phyloP scores from a whole-genome alignment of 2,888 invertebrate genomes.

The Barypeithes pellucidus region DNA sequence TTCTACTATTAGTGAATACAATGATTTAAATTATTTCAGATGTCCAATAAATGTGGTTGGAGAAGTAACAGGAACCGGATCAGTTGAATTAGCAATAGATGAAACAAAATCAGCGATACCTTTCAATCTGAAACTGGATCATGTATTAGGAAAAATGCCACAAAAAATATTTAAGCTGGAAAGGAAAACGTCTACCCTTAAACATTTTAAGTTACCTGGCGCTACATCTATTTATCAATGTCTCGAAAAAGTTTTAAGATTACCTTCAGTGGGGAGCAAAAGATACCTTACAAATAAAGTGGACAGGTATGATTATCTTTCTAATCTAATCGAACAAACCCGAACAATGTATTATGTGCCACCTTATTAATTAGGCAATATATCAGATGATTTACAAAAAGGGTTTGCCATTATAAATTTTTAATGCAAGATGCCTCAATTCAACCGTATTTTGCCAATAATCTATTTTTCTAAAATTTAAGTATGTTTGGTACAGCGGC shows the following conservation, averaged over 20 bases:
- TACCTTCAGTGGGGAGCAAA: constrained; percentile 96
- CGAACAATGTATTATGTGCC: too few species aligned
- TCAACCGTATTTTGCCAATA: too few species aligned
- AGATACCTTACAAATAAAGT: constrained; percentile 74
- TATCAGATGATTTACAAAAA: too few species aligned
- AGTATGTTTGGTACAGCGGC: too few species aligned
- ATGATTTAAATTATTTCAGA: constrained; percentile 16
- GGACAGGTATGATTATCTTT: constrained; percentile 42
- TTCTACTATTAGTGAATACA: background rate
- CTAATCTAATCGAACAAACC: too few species aligned
- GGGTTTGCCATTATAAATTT: too few species aligned
- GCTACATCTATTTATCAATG: constrained; percentile 77
- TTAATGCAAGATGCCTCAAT: too few species aligned
- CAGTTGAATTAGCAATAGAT: constrained; percentile 80
- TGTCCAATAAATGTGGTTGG: constrained; percentile 95
- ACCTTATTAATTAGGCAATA: too few species aligned
- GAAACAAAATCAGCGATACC: constrained; percentile 76
- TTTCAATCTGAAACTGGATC: constrained; percentile 90
- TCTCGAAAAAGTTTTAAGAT: constrained; percentile 84
- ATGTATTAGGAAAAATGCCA: constrained; percentile 92
- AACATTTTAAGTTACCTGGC: constrained; percentile 67
- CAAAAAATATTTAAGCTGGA: constrained; percentile 76
- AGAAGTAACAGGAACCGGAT: constrained; percentile 90
- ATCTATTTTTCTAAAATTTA: too few species aligned
- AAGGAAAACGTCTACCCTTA: constrained; percentile 61